Evolutionary conservation across 2,113 vertebrate genomes (phyloP), one percentile per base, ranked within the genome.

Genomic region (Trinectes maculatus): DNA sequence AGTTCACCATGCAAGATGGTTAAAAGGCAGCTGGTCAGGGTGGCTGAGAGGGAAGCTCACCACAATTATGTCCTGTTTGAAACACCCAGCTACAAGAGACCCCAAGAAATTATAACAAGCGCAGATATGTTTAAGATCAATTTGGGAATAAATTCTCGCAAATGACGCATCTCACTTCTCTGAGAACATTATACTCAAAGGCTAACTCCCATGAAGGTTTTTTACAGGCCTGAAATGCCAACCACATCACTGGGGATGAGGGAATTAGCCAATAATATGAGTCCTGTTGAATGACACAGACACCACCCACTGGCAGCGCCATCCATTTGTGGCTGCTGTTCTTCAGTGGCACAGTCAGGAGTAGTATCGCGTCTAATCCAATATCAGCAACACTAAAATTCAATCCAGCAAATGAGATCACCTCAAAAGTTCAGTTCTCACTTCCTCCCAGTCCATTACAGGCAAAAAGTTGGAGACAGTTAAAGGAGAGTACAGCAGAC

Each of bases 111-210:
- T 78, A 86, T 83, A 89, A 77, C 73, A 83, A 77, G 79, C 68
- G 85, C 79, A 77, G 78, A 88, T 76, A 74, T 76, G 61, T 86
- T 89, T 85, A 87, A 85, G 79, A 87, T 84, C 82, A 89, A 79
- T 89, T 84, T 86, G 82, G 80, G 77, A 85, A 80, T 80, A 89
- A 84, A 89, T 85, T 55, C 54, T 66, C 18, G 16, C 47, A 82
- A 74, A 74, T 80, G 75, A 79, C 56, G 29, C 63, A 39, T 80
- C 85, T 63, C 62, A 61, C 63, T 72, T 87, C 71, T 65, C 66
- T n/a, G 56, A 80, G 84, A 82, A 79, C 66, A 77, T 86, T 82
- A 75, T 29, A 67, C 71, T 82, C 40, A 76, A 85, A 83, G 75
- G 77, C 62, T 67, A 83, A 79, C 72, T 80, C 71, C 70, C 47